A percentile compares a stretch with the other conserved stretches of the same genome.
phyloP scores from a whole-genome alignment of 2,113 vertebrate genomes.

The Glaucidium brasilianum region DNA sequence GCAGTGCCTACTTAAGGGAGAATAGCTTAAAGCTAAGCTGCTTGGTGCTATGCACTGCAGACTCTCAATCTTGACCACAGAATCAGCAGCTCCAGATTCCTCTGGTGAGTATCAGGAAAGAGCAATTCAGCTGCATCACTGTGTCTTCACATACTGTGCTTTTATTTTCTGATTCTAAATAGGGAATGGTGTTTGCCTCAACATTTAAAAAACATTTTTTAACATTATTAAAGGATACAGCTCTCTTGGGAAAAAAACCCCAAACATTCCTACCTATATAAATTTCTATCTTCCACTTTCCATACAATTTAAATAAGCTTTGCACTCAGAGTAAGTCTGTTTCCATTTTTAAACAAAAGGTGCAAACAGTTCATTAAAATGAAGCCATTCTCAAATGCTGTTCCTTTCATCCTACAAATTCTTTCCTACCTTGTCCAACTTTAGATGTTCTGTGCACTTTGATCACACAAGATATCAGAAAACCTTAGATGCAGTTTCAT shows the following conservation, averaged over 20 bases:
- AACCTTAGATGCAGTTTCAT: background rate
- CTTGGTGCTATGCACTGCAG: background rate
- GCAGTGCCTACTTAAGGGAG: background rate
- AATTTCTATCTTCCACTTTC: background rate
- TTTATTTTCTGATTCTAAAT: background rate
- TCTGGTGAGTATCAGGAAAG: background rate
- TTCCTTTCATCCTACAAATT: constrained; percentile 45
- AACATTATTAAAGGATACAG: background rate
- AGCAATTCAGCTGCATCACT: background rate
- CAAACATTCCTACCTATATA: background rate
- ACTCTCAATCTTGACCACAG: background rate
- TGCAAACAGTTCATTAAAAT: background rate
- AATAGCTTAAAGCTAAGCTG: background rate
- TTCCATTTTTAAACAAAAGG: background rate
- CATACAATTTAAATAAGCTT: background rate
- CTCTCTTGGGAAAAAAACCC: background rate
- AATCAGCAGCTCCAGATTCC: background rate
- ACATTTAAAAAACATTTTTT: background rate
- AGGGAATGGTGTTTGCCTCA: background rate
- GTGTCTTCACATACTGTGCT: background rate
- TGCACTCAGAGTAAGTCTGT: background rate
- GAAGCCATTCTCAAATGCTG: background rate
- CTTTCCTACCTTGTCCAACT: background rate
- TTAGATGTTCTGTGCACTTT: background rate
- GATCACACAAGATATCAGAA: background rate